A percentile compares a stretch with the other conserved stretches of the same genome.
These are phyloP conservation scores for Leucoraja erinaceus DNA, from an alignment of 2,113 vertebrate species.

Conservation along the genomic window DNA sequence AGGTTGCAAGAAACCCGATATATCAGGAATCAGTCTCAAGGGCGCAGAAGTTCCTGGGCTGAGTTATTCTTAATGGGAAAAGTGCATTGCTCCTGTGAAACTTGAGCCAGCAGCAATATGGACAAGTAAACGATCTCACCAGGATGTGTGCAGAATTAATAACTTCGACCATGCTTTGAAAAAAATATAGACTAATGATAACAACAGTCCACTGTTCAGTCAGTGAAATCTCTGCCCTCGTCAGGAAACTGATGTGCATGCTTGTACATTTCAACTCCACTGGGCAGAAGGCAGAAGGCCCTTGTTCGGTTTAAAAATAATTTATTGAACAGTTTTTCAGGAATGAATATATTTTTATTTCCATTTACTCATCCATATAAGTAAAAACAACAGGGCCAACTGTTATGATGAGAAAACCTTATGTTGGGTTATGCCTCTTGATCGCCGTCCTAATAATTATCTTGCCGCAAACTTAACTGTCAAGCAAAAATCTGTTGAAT, in stretches of 20 bases:
- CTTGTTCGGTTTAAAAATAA: not conserved
- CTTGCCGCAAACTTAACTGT: not conserved
- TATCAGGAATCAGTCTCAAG: constrained; percentile 13
- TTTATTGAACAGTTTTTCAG: not conserved
- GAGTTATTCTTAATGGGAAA: constrained; percentile 30
- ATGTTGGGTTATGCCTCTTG: not conserved
- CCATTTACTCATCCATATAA: not conserved
- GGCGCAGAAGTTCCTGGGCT: not conserved
- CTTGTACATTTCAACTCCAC: not conserved
- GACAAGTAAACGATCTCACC: not conserved
- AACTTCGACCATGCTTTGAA: not conserved
- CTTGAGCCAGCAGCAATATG: not conserved
- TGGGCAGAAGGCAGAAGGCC: not conserved
- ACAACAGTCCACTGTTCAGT: not conserved
- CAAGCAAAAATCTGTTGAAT: not conserved
- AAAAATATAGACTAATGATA: not conserved
- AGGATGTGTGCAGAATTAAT: constrained; percentile 13
- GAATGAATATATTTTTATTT: not conserved
- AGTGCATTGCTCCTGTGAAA: constrained; percentile 12
- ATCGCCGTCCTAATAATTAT: not conserved
- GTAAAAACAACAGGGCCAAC: not conserved
- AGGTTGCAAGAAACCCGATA: not conserved
- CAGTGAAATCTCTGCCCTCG: not conserved
- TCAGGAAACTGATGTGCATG: not conserved
- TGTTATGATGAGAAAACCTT: not conserved